Percentiles rank a stretch among this genome's conserved stretches.
Evolutionary conservation across 1,140 invertebrate species (phyloP).

Genomic region (Lepidurus packardi): DNA sequence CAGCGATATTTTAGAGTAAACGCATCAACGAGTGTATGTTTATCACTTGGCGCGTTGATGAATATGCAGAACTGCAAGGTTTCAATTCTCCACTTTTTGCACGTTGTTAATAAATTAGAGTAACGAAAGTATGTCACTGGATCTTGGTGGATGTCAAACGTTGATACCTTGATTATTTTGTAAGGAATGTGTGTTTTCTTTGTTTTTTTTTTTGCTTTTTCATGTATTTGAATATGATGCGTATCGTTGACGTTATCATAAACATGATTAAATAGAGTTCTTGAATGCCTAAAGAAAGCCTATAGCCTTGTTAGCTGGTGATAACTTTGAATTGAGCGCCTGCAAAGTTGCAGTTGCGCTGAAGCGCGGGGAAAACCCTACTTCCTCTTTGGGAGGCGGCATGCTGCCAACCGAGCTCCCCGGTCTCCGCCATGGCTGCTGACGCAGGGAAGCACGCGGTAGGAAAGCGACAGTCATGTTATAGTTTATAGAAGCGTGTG

Average conservation of each 20-base stretch:
- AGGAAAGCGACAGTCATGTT: neutral
- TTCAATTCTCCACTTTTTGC: neutral
- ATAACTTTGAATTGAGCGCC: neutral
- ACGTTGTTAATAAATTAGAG: neutral
- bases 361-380: neutral
- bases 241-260: too few species aligned
- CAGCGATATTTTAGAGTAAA: neutral
- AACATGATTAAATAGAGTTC: too few species aligned
- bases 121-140: neutral
- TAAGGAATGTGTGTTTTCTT: neutral
- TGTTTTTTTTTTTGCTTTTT: too few species aligned
- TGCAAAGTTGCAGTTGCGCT: neutral
- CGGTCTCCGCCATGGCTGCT: neutral
- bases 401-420: neutral
- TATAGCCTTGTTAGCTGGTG: too few species aligned
- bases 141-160: neutral
- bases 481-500: neutral
- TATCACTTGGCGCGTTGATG: neutral
- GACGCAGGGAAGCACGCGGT: conserved; percentile 11
- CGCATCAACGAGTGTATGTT: neutral
- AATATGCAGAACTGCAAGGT: neutral
- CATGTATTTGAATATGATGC: too few species aligned
- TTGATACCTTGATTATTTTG: neutral
- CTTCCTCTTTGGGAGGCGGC: neutral
- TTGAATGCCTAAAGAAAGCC: too few species aligned